A percentile compares a stretch with the other conserved stretches of the same genome.
Conservation (phyloP, 2,888 invertebrate species). For the Lithodes maja region DNA sequence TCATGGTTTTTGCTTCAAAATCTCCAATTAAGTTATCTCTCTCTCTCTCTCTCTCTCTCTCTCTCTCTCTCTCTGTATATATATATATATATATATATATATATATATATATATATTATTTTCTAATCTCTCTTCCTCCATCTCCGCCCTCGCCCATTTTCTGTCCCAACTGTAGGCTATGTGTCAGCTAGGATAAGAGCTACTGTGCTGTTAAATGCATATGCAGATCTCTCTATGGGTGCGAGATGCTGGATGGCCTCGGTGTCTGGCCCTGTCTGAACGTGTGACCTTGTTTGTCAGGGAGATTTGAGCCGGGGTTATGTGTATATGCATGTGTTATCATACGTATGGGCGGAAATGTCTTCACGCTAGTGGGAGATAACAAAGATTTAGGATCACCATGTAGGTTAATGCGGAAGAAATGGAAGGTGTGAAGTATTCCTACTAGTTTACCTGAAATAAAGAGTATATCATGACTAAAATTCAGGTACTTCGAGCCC, state of each 20-base stretch:
- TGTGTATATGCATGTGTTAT: not conserved
- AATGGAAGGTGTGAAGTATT: too few relatives aligned
- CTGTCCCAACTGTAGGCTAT: not conserved
- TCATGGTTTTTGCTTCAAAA: too few relatives aligned
- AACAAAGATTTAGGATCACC: too few relatives aligned
- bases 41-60: slow-evolving; percentile 21
- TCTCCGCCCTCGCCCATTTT: not conserved
- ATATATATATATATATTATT: too few relatives aligned
- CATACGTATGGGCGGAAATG: not conserved
- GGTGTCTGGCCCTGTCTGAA: not conserved
- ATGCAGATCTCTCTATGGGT: not conserved
- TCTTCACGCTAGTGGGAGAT: too few relatives aligned
- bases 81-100: too few relatives aligned
- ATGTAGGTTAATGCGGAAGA: too few relatives aligned
- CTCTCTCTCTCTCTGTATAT: not conserved
- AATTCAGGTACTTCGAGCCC: too few relatives aligned
- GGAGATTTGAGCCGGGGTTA: not conserved
- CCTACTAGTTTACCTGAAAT: too few relatives aligned
- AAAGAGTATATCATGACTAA: too few relatives aligned
- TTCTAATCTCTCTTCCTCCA: not conserved
- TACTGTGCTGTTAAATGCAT: not conserved
- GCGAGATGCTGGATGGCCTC: not conserved
- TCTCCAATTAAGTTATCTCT: too few relatives aligned
- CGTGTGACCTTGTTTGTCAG: not conserved
- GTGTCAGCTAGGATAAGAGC: not conserved